phyloP scores from a whole-genome alignment of 2,888 invertebrate genomes.

The Polylopha cassiicola region DNA sequence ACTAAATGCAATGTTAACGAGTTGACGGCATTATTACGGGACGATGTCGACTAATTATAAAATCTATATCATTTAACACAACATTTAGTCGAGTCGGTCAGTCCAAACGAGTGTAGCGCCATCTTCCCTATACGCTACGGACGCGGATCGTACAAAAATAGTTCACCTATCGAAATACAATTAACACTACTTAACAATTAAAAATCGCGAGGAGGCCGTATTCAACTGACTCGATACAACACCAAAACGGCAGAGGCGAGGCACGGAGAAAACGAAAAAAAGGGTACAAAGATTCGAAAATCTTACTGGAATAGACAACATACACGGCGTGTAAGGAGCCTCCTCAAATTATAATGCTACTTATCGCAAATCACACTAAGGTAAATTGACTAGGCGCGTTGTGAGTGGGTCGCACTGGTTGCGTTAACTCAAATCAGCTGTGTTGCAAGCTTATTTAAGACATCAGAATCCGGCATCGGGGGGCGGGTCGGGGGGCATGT shows the following conservation, averaged over 20 bases:
- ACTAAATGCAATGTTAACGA: slow-evolving; percentile 37
- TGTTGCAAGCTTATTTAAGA: slow-evolving; percentile 24
- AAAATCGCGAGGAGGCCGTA: slow-evolving; percentile 65
- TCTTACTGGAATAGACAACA: slow-evolving; percentile 35
- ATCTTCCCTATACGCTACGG: slow-evolving; percentile 65
- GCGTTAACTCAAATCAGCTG: slow-evolving; percentile 37
- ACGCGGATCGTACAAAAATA: slow-evolving; percentile 74
- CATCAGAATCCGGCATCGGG: slow-evolving; percentile 65
- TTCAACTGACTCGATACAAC: slow-evolving; percentile 20
- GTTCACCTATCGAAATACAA: slow-evolving; percentile 74
- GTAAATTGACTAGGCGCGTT: slow-evolving; percentile 77
- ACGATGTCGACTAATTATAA: not conserved
- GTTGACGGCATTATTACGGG: slow-evolving; percentile 22
- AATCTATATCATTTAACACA: slow-evolving; percentile 22
- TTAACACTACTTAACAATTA: slow-evolving; percentile 76
- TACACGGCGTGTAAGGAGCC: slow-evolving; percentile 42
- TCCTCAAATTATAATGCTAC: slow-evolving; percentile 63
- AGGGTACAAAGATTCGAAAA: slow-evolving; percentile 35
- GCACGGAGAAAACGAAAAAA: slow-evolving; percentile 24
- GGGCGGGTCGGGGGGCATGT: slow-evolving; percentile 70
- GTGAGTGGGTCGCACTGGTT: slow-evolving; percentile 59
- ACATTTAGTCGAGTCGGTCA: slow-evolving; percentile 44
- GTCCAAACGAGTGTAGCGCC: slow-evolving; percentile 57
- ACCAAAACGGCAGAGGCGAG: slow-evolving; percentile 13
- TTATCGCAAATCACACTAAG: slow-evolving; percentile 77